Evolutionary conservation across 2,113 vertebrate species (phyloP).

Genomic region (Cochlearius cochlearius): DNA sequence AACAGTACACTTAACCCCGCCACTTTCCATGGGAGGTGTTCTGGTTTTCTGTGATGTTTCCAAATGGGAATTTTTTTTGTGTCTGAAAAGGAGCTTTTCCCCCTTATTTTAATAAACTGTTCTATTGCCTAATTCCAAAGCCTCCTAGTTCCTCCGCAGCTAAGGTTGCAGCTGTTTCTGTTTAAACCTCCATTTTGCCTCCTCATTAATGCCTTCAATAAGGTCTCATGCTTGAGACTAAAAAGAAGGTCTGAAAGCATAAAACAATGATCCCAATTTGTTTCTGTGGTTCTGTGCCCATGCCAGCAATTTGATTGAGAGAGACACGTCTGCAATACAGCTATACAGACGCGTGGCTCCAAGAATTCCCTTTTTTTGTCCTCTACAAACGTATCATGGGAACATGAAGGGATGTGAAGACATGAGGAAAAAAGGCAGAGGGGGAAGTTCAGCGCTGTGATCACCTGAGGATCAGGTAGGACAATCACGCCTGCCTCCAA

Average conservation of each 20-base stretch:
- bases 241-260: constrained; percentile 5
- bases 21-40: background rate
- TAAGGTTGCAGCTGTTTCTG: constrained; percentile 42
- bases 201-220: constrained; percentile 28
- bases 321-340: background rate
- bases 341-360: rapidly evolving
- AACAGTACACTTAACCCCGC: background rate
- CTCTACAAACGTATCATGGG: rapidly evolving
- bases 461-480: background rate
- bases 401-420: background rate
- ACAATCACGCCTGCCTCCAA: background rate
- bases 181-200: constrained; percentile 32
- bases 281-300: background rate
- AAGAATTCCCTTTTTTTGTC: background rate
- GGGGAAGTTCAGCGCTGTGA: background rate
- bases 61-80: background rate
- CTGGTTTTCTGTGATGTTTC: background rate
- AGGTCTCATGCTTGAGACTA: background rate
- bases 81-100: background rate
- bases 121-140: background rate
- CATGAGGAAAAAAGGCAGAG: background rate
- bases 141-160: background rate
- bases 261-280: background rate
- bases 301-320: background rate
- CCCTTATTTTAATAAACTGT: background rate